Base-by-base conservation (phyloP, 2,797 vertebrate species). In the Adrianichthys oophorus region DNA sequence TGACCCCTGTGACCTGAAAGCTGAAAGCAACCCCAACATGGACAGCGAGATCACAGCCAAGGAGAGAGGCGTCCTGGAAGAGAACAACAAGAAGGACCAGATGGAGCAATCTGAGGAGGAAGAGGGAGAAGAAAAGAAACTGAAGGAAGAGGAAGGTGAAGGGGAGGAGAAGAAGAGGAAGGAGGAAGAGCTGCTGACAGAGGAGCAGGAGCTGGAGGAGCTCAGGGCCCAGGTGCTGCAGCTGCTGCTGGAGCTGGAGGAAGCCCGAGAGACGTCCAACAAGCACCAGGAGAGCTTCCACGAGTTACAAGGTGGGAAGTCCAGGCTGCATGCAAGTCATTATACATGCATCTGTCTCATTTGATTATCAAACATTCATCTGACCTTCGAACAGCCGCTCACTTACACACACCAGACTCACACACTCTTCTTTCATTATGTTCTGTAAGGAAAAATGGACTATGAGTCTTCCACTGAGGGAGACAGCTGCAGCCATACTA, bases 201-300 rank as follows among this genome's bases (percentile, higher is more conserved):
- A 92, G 82, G 89, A 93, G 76, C 81, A 91, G 80, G 91, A 93
- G 76, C 79, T 92, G 75, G 93, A 95, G 68, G 92, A 93, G 70
- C 83, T 96, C 65, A 88, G 84, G 79, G 82, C 81, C 29, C 91
- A 92, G 88, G 86, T 93, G 62, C 53, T 95, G 18, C 93, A 94
- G 66, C 90, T 96, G 70, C 89, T 95, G 64, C 88, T 94, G 14
- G 94, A 95, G 81, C 87, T 96, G 78, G 94, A 95, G 0, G 93
- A 94, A 41, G 90, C 92, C 6, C 85, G 93, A 42, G 93, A 94
- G 57, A 86, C 85, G 10, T 93, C 92, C 3, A 90, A 91, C 72
- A 93, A 93, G 75, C 93, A 95, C 15, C 92, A 95, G 72, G 94
- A 94, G 10, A 92, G 91, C 65, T 93, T 93, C 21, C 65, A 92